These are phyloP conservation scores for Pycnomerus fuliginosus DNA, from an alignment of 2,888 invertebrate species.

Conservation along the genomic window DNA sequence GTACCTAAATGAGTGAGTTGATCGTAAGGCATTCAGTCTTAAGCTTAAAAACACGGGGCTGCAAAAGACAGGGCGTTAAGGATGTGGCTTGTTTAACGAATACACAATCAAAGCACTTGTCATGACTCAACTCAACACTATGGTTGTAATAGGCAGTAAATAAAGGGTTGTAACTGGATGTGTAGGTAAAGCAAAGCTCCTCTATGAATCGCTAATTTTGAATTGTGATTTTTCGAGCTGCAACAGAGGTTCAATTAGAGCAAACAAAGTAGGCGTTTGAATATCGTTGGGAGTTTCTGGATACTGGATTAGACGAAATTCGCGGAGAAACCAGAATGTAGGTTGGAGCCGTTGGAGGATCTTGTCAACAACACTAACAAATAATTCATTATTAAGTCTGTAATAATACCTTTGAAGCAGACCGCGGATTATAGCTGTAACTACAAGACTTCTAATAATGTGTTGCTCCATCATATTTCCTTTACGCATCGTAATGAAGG, in stretches of 20 bases:
- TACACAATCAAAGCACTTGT: constrained; percentile 27
- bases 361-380: constrained; percentile 30
- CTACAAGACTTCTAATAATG: constrained; percentile 16
- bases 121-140: too few relatives aligned
- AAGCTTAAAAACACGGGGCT: too few relatives aligned
- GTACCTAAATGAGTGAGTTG: too few relatives aligned
- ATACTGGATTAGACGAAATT: constrained; percentile 17
- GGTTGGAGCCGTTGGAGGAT: constrained; percentile 24
- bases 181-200: too few relatives aligned
- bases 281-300: constrained; percentile 20
- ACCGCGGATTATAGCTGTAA: constrained; percentile 24
- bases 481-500: constrained; percentile 7
- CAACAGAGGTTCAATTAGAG: too few relatives aligned
- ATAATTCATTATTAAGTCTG: constrained; percentile 33
- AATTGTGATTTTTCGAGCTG: too few relatives aligned
- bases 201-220: too few relatives aligned
- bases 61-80: constrained; percentile 27
- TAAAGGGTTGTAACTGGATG: too few relatives aligned
- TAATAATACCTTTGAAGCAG: constrained; percentile 29
- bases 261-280: not conserved
- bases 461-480: constrained; percentile 20
- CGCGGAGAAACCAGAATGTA: constrained; percentile 23
- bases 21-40: too few relatives aligned
- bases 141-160: too few relatives aligned
- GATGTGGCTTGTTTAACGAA: constrained; percentile 29